Evolutionary conservation across 1,140 invertebrate species (phyloP), one percentile per base, ranked within the genome.

Genomic region (Yoshiicerus persimilis): DNA sequence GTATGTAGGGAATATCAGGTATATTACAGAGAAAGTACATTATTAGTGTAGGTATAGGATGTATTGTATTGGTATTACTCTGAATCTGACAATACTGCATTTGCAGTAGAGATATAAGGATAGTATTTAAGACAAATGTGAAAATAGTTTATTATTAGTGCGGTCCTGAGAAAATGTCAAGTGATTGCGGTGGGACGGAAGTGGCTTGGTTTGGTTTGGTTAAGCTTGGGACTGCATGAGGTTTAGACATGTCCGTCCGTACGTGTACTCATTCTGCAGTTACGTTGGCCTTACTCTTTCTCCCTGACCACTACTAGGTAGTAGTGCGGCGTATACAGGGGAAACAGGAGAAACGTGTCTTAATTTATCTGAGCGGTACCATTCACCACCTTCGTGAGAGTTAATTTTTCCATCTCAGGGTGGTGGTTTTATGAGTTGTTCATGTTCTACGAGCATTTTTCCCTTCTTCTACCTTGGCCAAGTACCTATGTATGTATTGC

Each of bases 371-470:
- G n/a, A 87, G 38, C 86, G 64, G 88, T 89, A 89, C 88, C 88
- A 89, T 87, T 89, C 88, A 89, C 86, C 86, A 87, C 88, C 88
- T 87, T 87, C 88, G 86, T 89, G 86, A 86, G 88, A 89, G 86
- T 89, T 89, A 89, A 89, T 89, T 89, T 89, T 89, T 89, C 86
- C 88, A 89, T 89, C 88, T 87, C 77, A 87, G 88, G 62, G 86
- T 89, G 75, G 70, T 83, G 86, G 75, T 89, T 89, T 89, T 89
- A 89, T 89, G 88, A 89, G 88, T 89, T 87, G 86, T 89, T 89
- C 88, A 89, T 89, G 88, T 85, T 87, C 80, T 75, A 88, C 86
- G 84, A 89, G 88, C 88, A 89, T 89, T 89, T 89, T 89, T 89
- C 86, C 86, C 38, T 77, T 80, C 70, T 38, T 80, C 70, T 75